These are phyloP conservation scores for Miichthys miiuy DNA, from an alignment of 2,797 vertebrate species.

Conservation along the genomic window DNA sequence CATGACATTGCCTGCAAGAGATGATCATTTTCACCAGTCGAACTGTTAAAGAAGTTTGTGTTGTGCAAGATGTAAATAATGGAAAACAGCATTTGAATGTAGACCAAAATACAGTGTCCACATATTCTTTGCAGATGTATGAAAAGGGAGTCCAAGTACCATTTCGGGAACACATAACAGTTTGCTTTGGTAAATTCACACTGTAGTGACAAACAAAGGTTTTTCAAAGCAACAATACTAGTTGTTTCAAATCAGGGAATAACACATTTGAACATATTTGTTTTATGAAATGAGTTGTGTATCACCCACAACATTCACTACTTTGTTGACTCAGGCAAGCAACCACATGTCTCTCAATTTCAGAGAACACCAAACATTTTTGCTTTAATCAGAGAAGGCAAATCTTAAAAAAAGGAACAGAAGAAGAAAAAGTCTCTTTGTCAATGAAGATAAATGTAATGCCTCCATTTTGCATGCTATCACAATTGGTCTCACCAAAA, in stretches of 20 bases:
- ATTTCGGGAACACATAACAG: background rate
- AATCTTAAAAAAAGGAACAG: conserved; percentile 51
- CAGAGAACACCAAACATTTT: conserved; percentile 65
- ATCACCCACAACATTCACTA: conserved; percentile 24
- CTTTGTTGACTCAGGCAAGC: conserved; percentile 33
- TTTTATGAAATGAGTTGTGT: conserved; percentile 2
- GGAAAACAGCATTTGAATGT: background rate
- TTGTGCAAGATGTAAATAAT: conserved; percentile 13
- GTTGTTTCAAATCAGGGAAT: background rate
- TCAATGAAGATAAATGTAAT: conserved; percentile 84
- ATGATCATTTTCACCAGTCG: background rate
- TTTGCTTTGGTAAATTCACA: conserved; percentile 1
- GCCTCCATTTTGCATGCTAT: conserved; percentile 83
- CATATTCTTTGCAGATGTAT: background rate
- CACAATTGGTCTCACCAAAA: conserved; percentile 84
- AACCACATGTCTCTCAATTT: conserved; percentile 56
- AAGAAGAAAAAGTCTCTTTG: conserved; percentile 83
- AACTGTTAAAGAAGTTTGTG: background rate
- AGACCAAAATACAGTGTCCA: background rate
- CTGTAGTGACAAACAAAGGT: background rate
- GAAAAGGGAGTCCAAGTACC: background rate
- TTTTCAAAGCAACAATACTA: conserved; percentile 11
- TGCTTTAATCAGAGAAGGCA: conserved; percentile 64
- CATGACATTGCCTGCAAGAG: background rate
- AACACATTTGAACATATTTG: background rate